Evolutionary conservation across 2,888 invertebrate species (phyloP).

Genomic region (Tenthredo scrophulariae): DNA sequence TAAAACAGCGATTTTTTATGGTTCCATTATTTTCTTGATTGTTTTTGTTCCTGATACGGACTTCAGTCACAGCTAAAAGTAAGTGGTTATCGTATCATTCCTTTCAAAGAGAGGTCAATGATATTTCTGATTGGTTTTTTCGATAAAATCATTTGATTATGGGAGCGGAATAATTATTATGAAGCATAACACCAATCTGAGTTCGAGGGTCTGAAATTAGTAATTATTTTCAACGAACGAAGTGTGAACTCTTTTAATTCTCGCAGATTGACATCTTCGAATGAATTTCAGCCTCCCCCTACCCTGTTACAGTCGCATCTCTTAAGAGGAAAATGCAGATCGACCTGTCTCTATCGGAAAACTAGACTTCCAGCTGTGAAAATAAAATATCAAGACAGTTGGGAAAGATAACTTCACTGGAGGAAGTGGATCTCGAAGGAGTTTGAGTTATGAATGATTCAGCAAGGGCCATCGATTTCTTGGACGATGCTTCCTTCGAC

Average conservation of each 20-base stretch:
- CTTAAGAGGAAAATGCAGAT: not conserved
- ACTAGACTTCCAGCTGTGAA: slow-evolving; percentile 4
- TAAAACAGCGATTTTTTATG: not conserved
- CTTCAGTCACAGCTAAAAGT: not conserved
- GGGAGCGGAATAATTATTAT: slow-evolving; percentile 23
- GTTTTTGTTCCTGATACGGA: not conserved
- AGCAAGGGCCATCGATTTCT: slow-evolving; percentile 37
- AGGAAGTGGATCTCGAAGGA: slow-evolving; percentile 35
- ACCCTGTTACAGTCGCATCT: not conserved
- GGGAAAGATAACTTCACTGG: not conserved
- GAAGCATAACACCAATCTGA: not conserved
- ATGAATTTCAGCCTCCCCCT: not conserved
- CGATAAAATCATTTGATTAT: not conserved
- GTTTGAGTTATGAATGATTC: slow-evolving; percentile 48
- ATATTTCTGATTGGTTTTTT: not conserved
- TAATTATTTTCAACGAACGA: not conserved
- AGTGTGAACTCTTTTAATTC: not conserved
- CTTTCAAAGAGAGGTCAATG: not conserved
- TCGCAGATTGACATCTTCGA: not conserved
- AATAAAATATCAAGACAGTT: slow-evolving; percentile 33
- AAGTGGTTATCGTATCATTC: not conserved
- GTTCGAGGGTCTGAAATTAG: not conserved
- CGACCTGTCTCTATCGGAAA: not conserved
- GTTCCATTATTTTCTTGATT: not conserved
- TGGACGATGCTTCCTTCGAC: not conserved